These are phyloP conservation scores for Anastrepha ludens DNA, from an alignment of 1,140 invertebrate genomes.

Conservation along the genomic window DNA sequence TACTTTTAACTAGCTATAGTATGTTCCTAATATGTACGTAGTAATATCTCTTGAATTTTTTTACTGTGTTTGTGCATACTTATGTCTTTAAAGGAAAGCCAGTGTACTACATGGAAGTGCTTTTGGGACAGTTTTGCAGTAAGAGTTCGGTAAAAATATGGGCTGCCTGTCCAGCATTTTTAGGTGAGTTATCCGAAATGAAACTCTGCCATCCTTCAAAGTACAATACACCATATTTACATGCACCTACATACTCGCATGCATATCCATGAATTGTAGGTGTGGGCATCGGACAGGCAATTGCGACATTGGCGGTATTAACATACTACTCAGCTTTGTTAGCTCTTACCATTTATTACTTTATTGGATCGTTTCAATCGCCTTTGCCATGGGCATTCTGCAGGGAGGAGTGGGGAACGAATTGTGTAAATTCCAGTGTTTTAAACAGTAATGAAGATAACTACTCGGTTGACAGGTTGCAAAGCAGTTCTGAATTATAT, in stretches of 20 bases:
- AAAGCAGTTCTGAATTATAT: conserved; percentile 76
- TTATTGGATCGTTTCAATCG: conserved; percentile 79
- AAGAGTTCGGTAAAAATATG: conserved; percentile 80
- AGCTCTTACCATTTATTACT: conserved; percentile 81
- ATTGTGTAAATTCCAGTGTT: conserved; percentile 71
- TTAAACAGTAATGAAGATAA: conserved; percentile 70
- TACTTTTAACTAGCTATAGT: too few species aligned
- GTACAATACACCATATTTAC: conserved; percentile 58
- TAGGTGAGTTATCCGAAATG: conserved; percentile 72
- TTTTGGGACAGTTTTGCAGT: conserved; percentile 83
- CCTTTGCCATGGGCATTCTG: conserved; percentile 82
- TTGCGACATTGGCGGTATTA: conserved; percentile 81
- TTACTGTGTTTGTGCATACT: too few species aligned
- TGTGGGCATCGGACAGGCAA: conserved; percentile 83
- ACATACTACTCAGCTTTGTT: conserved; percentile 84
- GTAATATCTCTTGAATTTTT: too few species aligned
- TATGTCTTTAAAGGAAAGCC: conserved; percentile 76
- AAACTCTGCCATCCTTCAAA: background rate
- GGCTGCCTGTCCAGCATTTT: conserved; percentile 75
- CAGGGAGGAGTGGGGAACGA: conserved; percentile 76
- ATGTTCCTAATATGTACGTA: too few species aligned
- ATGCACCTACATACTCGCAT: conserved; percentile 66
- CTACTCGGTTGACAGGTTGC: conserved; percentile 50
- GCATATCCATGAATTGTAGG: conserved; percentile 74
- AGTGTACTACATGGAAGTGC: conserved; percentile 89